These are phyloP conservation scores for Scotopteryx bipunctaria DNA, from an alignment of 2,888 invertebrate species.

Conservation along the genomic window DNA sequence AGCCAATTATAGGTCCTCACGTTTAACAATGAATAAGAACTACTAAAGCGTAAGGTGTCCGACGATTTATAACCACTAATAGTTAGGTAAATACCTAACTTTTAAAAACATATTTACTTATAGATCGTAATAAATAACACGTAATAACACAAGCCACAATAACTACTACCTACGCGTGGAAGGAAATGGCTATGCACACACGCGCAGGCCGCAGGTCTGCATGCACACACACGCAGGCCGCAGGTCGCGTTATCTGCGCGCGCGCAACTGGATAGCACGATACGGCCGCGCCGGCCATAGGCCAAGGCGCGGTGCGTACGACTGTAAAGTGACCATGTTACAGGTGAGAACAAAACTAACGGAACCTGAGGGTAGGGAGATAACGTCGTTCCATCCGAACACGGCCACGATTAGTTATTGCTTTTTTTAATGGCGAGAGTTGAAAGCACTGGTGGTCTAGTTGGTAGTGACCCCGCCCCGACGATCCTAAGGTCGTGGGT, in stretches of 20 bases:
- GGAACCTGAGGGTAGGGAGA: too few species aligned
- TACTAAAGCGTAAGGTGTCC: too few species aligned
- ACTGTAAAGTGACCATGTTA: constrained; percentile 13
- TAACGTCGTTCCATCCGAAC: too few species aligned
- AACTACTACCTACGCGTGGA: constrained; percentile 11
- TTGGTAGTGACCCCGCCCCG: too few species aligned
- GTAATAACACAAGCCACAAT: not conserved
- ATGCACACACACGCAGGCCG: constrained; percentile 19
- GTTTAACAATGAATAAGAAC: too few species aligned
- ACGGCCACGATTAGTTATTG: too few species aligned
- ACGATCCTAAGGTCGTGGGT: too few species aligned
- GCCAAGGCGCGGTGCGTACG: constrained; percentile 44
- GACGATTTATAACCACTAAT: too few species aligned
- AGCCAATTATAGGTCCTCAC: too few species aligned
- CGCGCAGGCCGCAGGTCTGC: constrained; percentile 17
- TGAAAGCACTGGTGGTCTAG: too few species aligned
- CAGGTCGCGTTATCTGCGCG: constrained; percentile 47
- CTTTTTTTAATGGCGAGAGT: too few species aligned
- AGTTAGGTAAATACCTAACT: too few species aligned
- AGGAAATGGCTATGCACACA: constrained; percentile 16
- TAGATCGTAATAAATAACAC: not conserved
- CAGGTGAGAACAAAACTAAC: not conserved
- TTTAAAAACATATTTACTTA: not conserved
- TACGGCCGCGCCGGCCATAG: constrained; percentile 40
- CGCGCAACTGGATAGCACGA: constrained; percentile 35